Evolutionary conservation across 2,797 vertebrate species (phyloP).

Genomic region (Phaenicophaeus curvirostris): DNA sequence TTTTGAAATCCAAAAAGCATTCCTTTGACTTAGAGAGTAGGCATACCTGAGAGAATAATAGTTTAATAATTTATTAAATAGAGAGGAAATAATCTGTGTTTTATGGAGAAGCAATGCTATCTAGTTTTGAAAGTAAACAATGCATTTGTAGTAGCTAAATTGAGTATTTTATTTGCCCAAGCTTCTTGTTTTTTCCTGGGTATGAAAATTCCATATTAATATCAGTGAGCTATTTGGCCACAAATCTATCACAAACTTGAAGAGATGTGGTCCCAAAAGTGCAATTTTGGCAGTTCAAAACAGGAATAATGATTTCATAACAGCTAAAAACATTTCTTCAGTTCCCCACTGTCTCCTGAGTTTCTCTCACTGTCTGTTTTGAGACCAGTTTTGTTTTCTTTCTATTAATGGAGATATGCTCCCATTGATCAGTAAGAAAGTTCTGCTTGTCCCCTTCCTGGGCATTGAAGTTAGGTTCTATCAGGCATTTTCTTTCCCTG

Average conservation of each 20-base stretch:
- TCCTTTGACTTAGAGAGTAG: not conserved
- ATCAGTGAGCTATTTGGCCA: not conserved
- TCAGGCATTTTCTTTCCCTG: not conserved
- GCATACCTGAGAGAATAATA: not conserved
- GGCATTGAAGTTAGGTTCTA: not conserved
- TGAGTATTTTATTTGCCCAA: not conserved
- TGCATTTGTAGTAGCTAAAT: not conserved
- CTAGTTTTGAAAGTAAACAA: not conserved
- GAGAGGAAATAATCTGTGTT: not conserved
- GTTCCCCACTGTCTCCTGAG: not conserved
- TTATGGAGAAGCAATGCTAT: not conserved
- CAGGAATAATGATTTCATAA: not conserved
- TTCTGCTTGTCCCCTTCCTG: not conserved
- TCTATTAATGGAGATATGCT: not conserved
- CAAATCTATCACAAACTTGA: not conserved
- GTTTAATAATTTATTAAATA: not conserved
- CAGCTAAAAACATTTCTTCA: not conserved
- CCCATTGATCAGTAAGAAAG: not conserved
- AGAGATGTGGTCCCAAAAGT: not conserved
- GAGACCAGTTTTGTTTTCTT: not conserved
- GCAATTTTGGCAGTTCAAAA: not conserved
- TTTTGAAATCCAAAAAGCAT: not conserved
- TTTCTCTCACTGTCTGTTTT: not conserved
- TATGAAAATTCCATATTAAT: not conserved
- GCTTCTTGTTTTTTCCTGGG: not conserved